Base-by-base conservation (phyloP, 2,797 vertebrate genomes). In the Tenualosa thibaudeaui region DNA sequence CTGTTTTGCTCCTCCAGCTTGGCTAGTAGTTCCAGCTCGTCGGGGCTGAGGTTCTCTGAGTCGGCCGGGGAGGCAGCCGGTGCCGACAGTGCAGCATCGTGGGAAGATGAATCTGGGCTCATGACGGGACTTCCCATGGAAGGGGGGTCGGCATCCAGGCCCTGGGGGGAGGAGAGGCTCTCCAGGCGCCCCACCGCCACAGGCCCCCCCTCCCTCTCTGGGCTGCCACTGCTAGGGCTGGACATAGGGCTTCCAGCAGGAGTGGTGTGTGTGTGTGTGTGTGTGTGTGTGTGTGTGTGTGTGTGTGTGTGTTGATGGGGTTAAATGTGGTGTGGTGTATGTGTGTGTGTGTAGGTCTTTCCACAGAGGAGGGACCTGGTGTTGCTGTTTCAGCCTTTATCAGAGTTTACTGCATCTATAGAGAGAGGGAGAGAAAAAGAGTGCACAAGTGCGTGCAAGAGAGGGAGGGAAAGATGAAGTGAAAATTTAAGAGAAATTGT, bases 1-100 rank as follows among this genome's bases (percentile, higher is more conserved):
- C 98, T 96, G 92, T 99, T 99, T 91, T 99, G 98, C 90, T 99
- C 98, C 91, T 99, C 98, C 24, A 99, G 94, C 88, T 99, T 99
- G 31, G 97, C 97, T 89, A 99, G 93, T 71, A 99, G 95, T 94
- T 99, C 97, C 86, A 98, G 93, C 82, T 99, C 98, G 82, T 99
- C 97, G 0, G 97, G 97, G 91, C 97, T 99, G 90, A 99, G 95
- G 92, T 97, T 98, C 91, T 98, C 98, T 0, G 97, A 98, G 93
- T 99, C 98, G 0, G 97, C 97, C 0, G 87, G 98, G 6, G 97
- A 98, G 58, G 93, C 95, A 0, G 96, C 96, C 0, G 97, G 94
- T 19, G 94, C 96, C 0, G 97, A 98, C 87, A 96, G 92, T 40
- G 91, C 89, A 10, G 95, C 95, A 92, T 97, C 97, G 78, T 97